Evolutionary conservation across 2,113 vertebrate genomes (phyloP), one percentile per base, ranked within the genome.

Genomic region (Calypte anna): DNA sequence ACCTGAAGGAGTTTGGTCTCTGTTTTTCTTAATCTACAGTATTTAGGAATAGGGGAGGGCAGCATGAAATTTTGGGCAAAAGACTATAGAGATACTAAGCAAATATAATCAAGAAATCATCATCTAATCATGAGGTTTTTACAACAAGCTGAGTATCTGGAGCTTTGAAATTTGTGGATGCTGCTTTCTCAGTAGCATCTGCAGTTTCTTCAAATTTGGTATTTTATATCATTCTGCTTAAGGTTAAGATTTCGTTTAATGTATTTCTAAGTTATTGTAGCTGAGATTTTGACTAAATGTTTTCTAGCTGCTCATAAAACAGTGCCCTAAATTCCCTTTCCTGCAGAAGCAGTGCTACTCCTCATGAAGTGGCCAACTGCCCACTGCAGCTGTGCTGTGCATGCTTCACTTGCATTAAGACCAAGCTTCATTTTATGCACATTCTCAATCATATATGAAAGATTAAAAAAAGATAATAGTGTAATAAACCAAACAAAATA

Each of bases 321-420:
- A 58, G 57, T 91, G 92, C 40, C 88, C 75, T 94, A 92, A 68
- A 95, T 95, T 90, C 43, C 51, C 10, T 14, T 69, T 77, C 82
- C 57, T 46, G 53, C 16, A 51, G 92, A 92, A 67, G 92, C 63
- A 40, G 36, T 83, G 54, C 17, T 81, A 75, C 94, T 95, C 91
- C 89, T 91, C 36, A 15, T 61, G 57, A 73, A 79, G 91, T 80
- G 73, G 95, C 83, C 72, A 93, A 75, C 50, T 92, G 94, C 86
- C 72, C 23, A 59, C 82, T 82, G 55, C 93, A 95, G 81, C 67
- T 94, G 85, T 63, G 48, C 44, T 86, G 79, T 59, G 33, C 79
- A 43, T 93, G 90, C 84, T 97, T 94, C 78, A 44, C n/a, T 96
- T 86, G 51, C 62, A 40, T 92, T 89, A 86, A 73, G 76, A 94